These are phyloP conservation scores for Capromys pilorides DNA, from an alignment of 2,797 vertebrate genomes.

Conservation along the genomic window DNA sequence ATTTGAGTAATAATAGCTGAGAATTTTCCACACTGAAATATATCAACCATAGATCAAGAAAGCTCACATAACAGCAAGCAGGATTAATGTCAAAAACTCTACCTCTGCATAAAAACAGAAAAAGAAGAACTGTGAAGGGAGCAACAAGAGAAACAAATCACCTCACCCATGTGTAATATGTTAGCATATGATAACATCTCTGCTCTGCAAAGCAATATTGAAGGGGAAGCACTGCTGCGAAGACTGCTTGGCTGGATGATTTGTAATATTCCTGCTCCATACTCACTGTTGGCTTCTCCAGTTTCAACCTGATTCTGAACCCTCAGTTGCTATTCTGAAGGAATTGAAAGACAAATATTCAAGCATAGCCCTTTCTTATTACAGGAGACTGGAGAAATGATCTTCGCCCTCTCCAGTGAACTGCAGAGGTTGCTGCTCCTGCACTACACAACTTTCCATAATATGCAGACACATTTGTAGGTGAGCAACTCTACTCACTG, in stretches of 20 bases:
- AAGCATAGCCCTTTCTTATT: rapidly evolving
- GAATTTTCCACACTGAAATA: not conserved
- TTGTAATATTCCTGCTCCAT: not conserved
- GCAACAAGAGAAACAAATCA: not conserved
- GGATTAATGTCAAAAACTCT: not conserved
- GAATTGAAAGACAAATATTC: not conserved
- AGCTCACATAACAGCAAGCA: not conserved
- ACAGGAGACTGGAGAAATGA: not conserved
- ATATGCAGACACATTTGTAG: not conserved
- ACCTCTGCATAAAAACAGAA: not conserved
- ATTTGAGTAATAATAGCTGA: not conserved
- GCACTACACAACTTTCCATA: too few relatives aligned
- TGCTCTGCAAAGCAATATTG: not conserved
- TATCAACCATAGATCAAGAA: not conserved
- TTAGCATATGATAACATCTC: not conserved
- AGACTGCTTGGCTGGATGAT: not conserved
- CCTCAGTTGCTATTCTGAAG: not conserved
- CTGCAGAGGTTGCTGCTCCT: not conserved
- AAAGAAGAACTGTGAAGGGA: not conserved
- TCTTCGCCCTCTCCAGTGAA: not conserved
- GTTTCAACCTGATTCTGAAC: not conserved
- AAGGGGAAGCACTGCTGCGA: not conserved
- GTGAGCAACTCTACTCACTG: not conserved
- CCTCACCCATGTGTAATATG: not conserved
- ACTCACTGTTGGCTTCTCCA: not conserved